Percentiles rank a stretch among this genome's conserved stretches.
Evolutionary conservation across 2,888 invertebrate species (phyloP).

Genomic region (Micoletzkya japonica): DNA sequence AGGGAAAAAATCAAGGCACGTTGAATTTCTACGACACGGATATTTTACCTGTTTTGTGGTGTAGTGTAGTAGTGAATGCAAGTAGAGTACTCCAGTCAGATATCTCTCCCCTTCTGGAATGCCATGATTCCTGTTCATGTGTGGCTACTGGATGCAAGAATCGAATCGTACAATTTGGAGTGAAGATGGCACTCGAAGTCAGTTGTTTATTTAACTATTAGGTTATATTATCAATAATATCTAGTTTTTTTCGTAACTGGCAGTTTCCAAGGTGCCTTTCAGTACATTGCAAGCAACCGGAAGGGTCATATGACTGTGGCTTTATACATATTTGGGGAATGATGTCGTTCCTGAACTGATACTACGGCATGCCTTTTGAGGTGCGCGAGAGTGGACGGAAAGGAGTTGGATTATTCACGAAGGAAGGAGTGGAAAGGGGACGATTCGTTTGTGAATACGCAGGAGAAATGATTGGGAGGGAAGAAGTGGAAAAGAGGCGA

Average conservation of each 20-base stretch:
- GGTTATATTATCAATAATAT: neutral
- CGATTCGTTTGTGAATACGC: conserved; percentile 53
- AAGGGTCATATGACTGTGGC: neutral
- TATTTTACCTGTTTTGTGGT: neutral
- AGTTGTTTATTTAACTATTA: neutral
- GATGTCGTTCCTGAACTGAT: no score
- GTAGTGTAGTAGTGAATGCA: no score
- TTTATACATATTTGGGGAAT: neutral
- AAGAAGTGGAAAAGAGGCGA: conserved; percentile 31
- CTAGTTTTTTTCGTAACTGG: no score
- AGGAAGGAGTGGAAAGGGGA: conserved; percentile 38
- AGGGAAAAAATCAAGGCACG: no score
- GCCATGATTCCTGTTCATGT: conserved; percentile 46
- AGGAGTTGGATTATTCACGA: conserved; percentile 42
- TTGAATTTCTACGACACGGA: no score
- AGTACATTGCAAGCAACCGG: no score
- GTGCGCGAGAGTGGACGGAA: conserved; percentile 29
- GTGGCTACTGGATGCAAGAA: conserved; percentile 41
- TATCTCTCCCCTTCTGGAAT: conserved; percentile 42
- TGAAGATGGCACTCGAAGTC: conserved; percentile 39
- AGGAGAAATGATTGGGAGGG: conserved; percentile 39
- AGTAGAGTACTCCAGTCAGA: neutral
- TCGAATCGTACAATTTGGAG: conserved; percentile 47
- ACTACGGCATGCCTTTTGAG: no score
- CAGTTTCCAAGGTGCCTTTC: no score